Percentiles rank a stretch among this genome's conserved stretches.
Evolutionary conservation across 2,888 invertebrate species (phyloP).

Genomic region (Apamea monoglypha): DNA sequence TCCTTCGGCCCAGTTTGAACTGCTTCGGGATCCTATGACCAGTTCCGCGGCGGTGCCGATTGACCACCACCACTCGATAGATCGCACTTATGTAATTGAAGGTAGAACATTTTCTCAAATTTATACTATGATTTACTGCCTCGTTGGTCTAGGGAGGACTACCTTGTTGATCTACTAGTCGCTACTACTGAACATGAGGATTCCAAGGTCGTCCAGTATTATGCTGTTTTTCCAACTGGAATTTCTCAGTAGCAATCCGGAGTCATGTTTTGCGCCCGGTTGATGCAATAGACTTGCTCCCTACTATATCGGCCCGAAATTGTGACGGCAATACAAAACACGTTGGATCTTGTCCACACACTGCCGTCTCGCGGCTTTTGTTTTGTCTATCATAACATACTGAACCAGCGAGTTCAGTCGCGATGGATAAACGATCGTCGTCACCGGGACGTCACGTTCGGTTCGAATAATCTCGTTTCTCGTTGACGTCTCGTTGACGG

Average conservation of each 20-base stretch:
- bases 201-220: not conserved
- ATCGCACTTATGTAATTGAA: constrained; percentile 65
- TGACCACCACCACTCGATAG: constrained; percentile 55
- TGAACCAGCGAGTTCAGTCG: too few relatives aligned
- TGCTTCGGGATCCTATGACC: constrained; percentile 67
- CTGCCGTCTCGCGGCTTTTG: not conserved
- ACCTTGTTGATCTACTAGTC: not conserved
- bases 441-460: not conserved
- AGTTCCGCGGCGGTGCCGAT: constrained; percentile 60
- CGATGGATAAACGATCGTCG: too few relatives aligned
- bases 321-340: not conserved
- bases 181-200: not conserved
- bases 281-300: not conserved
- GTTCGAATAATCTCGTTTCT: not conserved
- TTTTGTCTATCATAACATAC: not conserved
- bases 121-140: not conserved
- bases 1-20: constrained; percentile 75
- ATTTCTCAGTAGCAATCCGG: not conserved
- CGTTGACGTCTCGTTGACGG: not conserved
- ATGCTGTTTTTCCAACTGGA: too few relatives aligned
- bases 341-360: not conserved
- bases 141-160: not conserved
- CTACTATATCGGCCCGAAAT: not conserved
- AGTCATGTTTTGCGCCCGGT: not conserved
- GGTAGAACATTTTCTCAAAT: constrained; percentile 60